Evolutionary conservation across 2,113 vertebrate species (phyloP).

Genomic region (Oncorhynchus mykiss): DNA sequence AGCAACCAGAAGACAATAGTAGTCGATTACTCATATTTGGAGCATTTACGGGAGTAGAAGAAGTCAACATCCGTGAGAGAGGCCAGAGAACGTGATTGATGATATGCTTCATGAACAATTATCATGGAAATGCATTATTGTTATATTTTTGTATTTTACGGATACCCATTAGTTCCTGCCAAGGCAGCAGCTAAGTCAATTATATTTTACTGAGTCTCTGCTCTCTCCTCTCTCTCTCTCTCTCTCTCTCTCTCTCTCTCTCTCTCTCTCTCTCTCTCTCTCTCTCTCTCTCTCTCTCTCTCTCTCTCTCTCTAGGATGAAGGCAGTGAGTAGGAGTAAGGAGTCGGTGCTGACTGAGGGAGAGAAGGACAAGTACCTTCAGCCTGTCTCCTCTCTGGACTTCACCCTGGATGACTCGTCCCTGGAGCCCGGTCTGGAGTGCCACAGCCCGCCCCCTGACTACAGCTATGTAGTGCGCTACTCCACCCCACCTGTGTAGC

Average conservation of each 20-base stretch:
- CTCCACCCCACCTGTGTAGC: constrained; percentile 83
- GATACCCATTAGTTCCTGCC: too few species aligned
- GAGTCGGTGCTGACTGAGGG: constrained; percentile 81
- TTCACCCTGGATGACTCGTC: constrained; percentile 81
- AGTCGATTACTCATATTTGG: constrained; percentile 65
- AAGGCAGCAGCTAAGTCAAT: too few species aligned
- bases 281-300: constrained; percentile 8
- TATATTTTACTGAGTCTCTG: too few species aligned
- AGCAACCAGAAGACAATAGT: constrained; percentile 63
- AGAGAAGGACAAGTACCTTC: constrained; percentile 76
- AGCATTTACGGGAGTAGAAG: constrained; percentile 52
- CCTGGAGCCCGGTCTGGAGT: constrained; percentile 82
- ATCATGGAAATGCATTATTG: too few species aligned
- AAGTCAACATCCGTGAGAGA: neutral
- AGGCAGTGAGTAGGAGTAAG: constrained; percentile 84
- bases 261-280: too few species aligned
- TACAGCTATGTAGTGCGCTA: constrained; percentile 91
- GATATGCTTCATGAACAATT: neutral
- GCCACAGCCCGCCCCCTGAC: constrained; percentile 91
- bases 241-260: too few species aligned
- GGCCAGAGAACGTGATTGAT: constrained; percentile 47
- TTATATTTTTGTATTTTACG: too few species aligned
- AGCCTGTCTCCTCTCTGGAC: constrained; percentile 72
- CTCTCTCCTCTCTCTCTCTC: too few species aligned
- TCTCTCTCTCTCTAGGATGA: constrained; percentile 70